These are phyloP conservation scores for Gymnarchus niloticus DNA, from an alignment of 2,113 vertebrate species.

Conservation along the genomic window DNA sequence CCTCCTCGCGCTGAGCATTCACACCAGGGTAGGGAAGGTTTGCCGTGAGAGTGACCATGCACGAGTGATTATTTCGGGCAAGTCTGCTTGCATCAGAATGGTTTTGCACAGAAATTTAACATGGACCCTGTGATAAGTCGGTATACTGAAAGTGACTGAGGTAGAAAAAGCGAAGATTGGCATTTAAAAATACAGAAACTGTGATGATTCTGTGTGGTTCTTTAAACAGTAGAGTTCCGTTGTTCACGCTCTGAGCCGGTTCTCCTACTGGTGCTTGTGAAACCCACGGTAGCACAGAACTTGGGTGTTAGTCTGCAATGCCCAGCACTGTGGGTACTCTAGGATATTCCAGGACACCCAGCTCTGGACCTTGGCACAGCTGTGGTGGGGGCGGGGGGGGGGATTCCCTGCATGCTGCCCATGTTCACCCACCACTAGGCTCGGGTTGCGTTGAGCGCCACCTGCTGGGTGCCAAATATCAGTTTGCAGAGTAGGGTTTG, in stretches of 20 bases:
- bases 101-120: neutral
- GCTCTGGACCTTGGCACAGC: neutral
- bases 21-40: neutral
- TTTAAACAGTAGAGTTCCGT: neutral
- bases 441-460: neutral
- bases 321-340: neutral
- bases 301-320: neutral
- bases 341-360: neutral
- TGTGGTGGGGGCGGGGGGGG: neutral
- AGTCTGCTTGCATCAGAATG: neutral
- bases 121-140: neutral
- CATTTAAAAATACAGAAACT: too few species aligned
- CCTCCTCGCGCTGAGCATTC: too few species aligned
- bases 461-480: neutral
- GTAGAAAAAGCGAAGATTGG: too few species aligned
- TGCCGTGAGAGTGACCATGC: neutral
- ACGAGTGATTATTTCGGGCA: neutral
- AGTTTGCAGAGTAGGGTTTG: neutral
- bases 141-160: neutral
- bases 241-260: neutral
- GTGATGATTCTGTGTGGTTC: neutral
- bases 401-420: neutral
- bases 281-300: neutral
- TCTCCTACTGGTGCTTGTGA: neutral
- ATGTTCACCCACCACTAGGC: neutral